phyloP scores from a whole-genome alignment of 1,140 invertebrate genomes.

The Gryllus bimaculatus region DNA sequence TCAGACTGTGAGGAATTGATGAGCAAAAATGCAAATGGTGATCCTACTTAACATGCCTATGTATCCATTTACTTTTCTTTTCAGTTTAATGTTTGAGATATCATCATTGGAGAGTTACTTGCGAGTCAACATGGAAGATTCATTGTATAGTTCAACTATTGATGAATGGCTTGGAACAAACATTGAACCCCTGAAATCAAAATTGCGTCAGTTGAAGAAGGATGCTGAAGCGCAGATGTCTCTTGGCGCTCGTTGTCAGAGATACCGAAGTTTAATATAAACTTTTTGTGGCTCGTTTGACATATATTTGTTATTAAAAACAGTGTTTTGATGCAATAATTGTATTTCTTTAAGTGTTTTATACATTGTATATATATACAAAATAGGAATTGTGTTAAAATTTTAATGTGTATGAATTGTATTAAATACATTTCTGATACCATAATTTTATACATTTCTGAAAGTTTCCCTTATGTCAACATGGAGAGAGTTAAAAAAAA shows the following conservation, averaged over 20 bases:
- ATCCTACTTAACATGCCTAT: no score
- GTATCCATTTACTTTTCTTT: slow-evolving; percentile 23
- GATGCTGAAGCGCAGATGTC: slow-evolving; percentile 20
- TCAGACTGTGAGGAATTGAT: no score
- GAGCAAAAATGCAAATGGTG: no score
- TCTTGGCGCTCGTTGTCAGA: slow-evolving; percentile 11
- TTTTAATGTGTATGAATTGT: neutral
- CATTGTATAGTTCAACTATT: slow-evolving; percentile 40
- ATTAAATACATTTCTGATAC: neutral
- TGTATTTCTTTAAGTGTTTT: neutral
- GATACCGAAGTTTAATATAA: slow-evolving; percentile 10
- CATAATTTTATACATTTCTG: no score
- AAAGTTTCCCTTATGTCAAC: no score
- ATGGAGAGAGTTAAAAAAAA: no score
- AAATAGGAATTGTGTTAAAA: neutral
- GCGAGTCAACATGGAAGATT: slow-evolving; percentile 39
- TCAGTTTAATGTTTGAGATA: slow-evolving; percentile 42
- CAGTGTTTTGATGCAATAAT: neutral
- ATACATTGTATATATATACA: neutral
- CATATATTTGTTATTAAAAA: no score
- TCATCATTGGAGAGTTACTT: slow-evolving; percentile 43
- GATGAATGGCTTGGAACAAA: slow-evolving; percentile 48
- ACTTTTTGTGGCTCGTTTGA: neutral
- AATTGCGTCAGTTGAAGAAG: slow-evolving; percentile 16
- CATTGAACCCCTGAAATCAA: slow-evolving; percentile 36